Evolutionary conservation across 2,797 vertebrate genomes (phyloP), one percentile per base, ranked within the genome.

Genomic region (Anas acuta): DNA sequence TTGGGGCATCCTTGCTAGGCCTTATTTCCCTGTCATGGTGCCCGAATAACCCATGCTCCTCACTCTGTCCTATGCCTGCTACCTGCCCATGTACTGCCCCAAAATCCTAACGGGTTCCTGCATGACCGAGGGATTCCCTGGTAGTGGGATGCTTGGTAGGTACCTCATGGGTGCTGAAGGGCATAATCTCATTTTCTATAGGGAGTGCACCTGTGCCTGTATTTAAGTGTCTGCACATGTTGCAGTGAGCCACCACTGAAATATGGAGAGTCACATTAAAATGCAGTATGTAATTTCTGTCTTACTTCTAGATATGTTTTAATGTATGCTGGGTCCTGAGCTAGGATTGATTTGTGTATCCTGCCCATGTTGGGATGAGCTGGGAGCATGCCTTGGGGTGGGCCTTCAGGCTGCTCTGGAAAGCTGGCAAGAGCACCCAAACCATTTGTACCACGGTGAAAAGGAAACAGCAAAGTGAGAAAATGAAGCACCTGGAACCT

Each of bases 51-150:
- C 22, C 16, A 17, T 39, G 56, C 33, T 79, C 33, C 57, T 43
- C 19, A 2, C 30, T 66, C 51, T 72, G 3, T 1, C 14, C 45
- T 61, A n/a, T 2, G 1, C 13, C 26, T 28, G 56, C 20, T 14
- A 9, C 20, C 14, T 22, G 14, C 51, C 35, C 0, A 0, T 14
- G 16, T 33, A 65, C 33, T 64, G 53, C 43, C 82, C 69, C 22
- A n/a, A 41, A 60, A 28, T 2, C 15, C 7, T 3, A 3, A 73
- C 11, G 22, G 45, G 5, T n/a, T 3, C 21, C 33, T 62, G 45
- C 32, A n/a, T 0, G 0, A 49, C 15, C 8, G 21, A 80, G 30
- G 49, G 66, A 17, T 11, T 9, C 22, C 61, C 23, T n/a, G 5
- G 56, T 0, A 43, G 28, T 13, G 57, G 51, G 23, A n/a, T 69